A percentile compares a stretch with the other conserved stretches of the same genome.
Evolutionary conservation across 2,113 vertebrate genomes (phyloP).

Genomic region (Gadus chalcogrammus): DNA sequence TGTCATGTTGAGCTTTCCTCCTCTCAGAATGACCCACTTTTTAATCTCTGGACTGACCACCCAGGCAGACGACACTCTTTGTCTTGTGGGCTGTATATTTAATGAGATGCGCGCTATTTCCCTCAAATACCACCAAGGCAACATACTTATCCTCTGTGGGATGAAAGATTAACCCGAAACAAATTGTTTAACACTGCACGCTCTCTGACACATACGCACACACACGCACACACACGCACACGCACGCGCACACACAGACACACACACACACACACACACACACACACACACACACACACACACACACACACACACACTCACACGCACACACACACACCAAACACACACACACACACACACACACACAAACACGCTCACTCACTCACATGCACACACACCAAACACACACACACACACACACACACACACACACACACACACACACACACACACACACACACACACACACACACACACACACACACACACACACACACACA

Average conservation of each 20-base stretch:
- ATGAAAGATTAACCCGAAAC: too few relatives aligned
- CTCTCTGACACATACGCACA: conserved; percentile 4
- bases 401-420: background rate
- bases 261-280: background rate
- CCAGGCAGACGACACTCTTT: background rate
- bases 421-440: too few relatives aligned
- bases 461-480: too few relatives aligned
- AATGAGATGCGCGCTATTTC: too few relatives aligned
- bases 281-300: too few relatives aligned
- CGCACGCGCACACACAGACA: background rate
- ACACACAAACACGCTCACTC: too few relatives aligned
- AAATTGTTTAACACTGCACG: background rate
- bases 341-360: background rate
- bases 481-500: too few relatives aligned
- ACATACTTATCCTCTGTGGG: background rate
- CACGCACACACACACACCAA: too few relatives aligned
- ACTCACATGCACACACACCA: too few relatives aligned
- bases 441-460: too few relatives aligned
- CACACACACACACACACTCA: too few relatives aligned
- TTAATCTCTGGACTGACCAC: conserved; percentile 1
- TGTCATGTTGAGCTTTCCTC: background rate
- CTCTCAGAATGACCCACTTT: background rate
- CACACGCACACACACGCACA: background rate
- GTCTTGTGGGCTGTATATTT: background rate
- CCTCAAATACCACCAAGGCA: too few relatives aligned